Evolutionary conservation across 2,113 vertebrate genomes (phyloP).

Genomic region (Cranoglanis bouderius): DNA sequence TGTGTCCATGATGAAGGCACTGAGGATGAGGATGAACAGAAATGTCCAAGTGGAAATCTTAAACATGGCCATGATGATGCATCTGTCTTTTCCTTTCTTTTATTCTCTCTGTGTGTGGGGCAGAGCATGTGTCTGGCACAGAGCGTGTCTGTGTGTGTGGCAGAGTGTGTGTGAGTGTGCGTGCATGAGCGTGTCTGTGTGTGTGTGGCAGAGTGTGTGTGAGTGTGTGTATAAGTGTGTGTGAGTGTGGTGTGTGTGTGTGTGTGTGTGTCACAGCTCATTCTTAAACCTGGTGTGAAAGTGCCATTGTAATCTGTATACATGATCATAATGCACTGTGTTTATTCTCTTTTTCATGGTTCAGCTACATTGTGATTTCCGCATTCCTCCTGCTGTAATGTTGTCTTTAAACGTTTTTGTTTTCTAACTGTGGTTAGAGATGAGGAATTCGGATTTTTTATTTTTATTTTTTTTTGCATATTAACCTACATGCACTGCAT

Average conservation of each 20-base stretch:
- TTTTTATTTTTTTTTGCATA: too few species aligned
- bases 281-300: not conserved
- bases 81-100: not conserved
- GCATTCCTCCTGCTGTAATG: not conserved
- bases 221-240: too few species aligned
- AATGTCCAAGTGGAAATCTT: not conserved
- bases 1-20: constrained; percentile 17
- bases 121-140: too few species aligned
- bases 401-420: not conserved
- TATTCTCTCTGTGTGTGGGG: not conserved
- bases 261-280: not conserved
- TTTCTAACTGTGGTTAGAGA: not conserved
- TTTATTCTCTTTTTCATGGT: not conserved
- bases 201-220: not conserved
- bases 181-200: too few species aligned
- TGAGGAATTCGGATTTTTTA: not conserved
- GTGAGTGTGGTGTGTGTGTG: not conserved
- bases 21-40: constrained; percentile 30
- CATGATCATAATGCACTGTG: not conserved
- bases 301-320: not conserved
- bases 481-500: not conserved
- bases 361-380: not conserved
- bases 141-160: too few species aligned
- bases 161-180: not conserved
- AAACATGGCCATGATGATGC: not conserved